phyloP scores from a whole-genome alignment of 1,140 invertebrate species.

The Pomacea maculata region DNA sequence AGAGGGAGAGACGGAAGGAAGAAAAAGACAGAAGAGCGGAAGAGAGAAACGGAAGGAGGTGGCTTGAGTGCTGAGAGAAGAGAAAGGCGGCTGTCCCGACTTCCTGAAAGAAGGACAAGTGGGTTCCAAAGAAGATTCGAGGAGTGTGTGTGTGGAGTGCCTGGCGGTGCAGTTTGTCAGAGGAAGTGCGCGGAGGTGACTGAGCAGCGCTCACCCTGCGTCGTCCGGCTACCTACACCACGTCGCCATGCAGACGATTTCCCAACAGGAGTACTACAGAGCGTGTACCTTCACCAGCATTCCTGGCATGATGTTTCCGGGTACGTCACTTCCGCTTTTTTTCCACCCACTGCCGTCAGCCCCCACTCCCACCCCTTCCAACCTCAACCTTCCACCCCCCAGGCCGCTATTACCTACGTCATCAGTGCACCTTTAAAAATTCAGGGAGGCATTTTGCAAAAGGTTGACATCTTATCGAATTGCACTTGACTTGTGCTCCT shows the following conservation, averaged over 20 bases:
- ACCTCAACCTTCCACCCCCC: no score
- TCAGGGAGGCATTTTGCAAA: no score
- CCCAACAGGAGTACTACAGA: constrained; percentile 44
- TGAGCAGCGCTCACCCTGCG: constrained; percentile 1
- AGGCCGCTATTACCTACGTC: no score
- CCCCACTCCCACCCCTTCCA: no score
- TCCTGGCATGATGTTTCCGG: constrained; percentile 41
- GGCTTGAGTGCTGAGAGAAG: background rate
- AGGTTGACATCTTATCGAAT: no score
- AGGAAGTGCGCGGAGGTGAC: background rate
- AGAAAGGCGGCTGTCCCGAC: background rate
- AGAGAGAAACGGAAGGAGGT: background rate
- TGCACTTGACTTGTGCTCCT: no score
- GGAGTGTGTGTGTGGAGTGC: background rate
- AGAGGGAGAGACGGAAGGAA: constrained; percentile 10
- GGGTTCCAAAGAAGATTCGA: background rate
- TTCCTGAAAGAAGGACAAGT: constrained; percentile 2
- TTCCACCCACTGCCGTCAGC: background rate
- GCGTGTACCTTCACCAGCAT: constrained; percentile 38
- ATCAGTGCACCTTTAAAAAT: no score
- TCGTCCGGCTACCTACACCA: background rate
- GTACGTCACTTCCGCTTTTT: constrained; percentile 22
- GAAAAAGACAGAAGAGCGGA: constrained; percentile 6
- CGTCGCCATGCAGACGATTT: constrained; percentile 36
- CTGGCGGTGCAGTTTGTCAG: background rate